A percentile compares a stretch with the other conserved stretches of the same genome.
These are phyloP conservation scores for Seriola quinqueradiata DNA, from an alignment of 2,113 vertebrate genomes.

Conservation along the genomic window DNA sequence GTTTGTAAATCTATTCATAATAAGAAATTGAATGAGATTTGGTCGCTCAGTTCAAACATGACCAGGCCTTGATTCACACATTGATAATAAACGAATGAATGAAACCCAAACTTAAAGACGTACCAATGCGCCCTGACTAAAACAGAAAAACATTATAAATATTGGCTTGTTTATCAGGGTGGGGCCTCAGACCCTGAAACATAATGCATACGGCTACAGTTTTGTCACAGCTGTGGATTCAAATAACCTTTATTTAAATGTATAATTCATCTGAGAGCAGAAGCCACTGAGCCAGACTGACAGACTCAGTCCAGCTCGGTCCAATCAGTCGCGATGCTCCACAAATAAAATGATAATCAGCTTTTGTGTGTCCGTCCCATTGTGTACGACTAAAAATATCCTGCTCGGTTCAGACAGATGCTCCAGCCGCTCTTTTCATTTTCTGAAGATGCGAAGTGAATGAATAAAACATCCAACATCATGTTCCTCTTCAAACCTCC, in stretches of 20 bases:
- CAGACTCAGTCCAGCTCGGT: neutral
- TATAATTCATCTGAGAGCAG: neutral
- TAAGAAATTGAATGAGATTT: too few species aligned
- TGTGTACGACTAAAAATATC: neutral
- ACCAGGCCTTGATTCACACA: too few species aligned
- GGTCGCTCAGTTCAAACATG: too few species aligned
- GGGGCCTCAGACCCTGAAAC: too few species aligned
- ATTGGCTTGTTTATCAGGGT: too few species aligned
- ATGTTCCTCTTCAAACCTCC: neutral
- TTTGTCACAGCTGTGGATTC: too few species aligned
- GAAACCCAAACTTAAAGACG: too few species aligned
- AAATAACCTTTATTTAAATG: neutral
- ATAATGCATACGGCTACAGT: too few species aligned
- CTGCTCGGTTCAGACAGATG: neutral
- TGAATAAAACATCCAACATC: neutral
- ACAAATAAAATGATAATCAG: neutral
- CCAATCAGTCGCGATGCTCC: neutral
- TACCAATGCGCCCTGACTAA: too few species aligned
- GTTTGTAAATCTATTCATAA: too few species aligned
- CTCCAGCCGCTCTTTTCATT: neutral
- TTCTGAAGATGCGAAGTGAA: neutral
- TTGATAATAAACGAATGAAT: too few species aligned
- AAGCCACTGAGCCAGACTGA: neutral
- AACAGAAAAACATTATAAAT: too few species aligned
- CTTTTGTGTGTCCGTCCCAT: neutral